Evolutionary conservation across 2,888 invertebrate species (phyloP).

Genomic region (Ectemnius cavifrons): DNA sequence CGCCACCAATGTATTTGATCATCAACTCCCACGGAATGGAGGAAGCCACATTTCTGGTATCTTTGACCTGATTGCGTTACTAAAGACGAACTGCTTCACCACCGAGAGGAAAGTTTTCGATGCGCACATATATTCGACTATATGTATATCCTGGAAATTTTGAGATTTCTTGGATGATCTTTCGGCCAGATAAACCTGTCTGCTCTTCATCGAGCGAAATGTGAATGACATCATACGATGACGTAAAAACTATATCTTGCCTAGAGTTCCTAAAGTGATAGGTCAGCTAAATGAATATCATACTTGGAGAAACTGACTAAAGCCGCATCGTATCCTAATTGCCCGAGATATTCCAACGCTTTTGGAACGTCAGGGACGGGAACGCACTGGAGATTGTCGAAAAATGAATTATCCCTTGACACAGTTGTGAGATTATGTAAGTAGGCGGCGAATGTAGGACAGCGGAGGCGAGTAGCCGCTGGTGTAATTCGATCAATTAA

Average conservation of each 20-base stretch:
- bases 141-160: not conserved
- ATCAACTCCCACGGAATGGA: not conserved
- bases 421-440: constrained; percentile 5
- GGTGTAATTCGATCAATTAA: constrained; percentile 7
- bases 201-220: not conserved
- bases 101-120: too few relatives aligned
- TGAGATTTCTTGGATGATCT: constrained; percentile 9
- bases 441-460: not conserved
- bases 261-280: too few relatives aligned
- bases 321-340: too few relatives aligned
- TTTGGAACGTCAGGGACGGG: too few relatives aligned
- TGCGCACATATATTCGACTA: too few relatives aligned
- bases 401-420: not conserved
- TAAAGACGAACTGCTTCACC: too few relatives aligned
- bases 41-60: too few relatives aligned
- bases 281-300: too few relatives aligned
- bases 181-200: constrained; percentile 17
- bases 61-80: not conserved
- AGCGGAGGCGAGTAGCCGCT: constrained; percentile 2
- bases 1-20: not conserved
- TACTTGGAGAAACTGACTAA: too few relatives aligned
- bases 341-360: not conserved
- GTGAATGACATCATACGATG: constrained; percentile 17
- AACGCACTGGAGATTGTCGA: not conserved
- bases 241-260: constrained; percentile 17